Base-by-base conservation (phyloP, 2,797 vertebrate species). In the Spinibarbus caldwelli region DNA sequence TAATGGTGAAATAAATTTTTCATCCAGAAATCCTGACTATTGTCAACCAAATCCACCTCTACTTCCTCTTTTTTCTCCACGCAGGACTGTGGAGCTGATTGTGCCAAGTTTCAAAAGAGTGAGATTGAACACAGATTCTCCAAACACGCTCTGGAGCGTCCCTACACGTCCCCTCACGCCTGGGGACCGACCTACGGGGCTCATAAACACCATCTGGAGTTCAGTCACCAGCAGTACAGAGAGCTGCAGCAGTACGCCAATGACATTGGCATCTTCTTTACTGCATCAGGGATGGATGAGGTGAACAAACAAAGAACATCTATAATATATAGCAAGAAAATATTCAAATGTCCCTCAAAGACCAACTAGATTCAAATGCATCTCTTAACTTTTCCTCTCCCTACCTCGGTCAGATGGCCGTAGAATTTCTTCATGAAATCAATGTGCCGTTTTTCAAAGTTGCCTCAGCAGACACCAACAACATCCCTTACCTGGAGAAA, bases 211-310 rank as follows among this genome's bases (percentile, higher is more conserved):
- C 95, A 97, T 80, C 94, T 99, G 78, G 98, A 99, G 89, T 97
- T 99, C 86, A 99, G 91, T 87, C 97, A 98, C 0, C 95, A 96
- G 64, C 97, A 99, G 81, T 99, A 97, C 83, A 94, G 81, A 86
- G 96, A 98, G 78, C 93, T 99, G 52, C 95, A 98, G 93, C 95
- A 93, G 34, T 98, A 96, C 0, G 97, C 98, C 0, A 52, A 95
- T 54, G 97, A 99, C 72, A 89, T 97, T 0, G 98, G 96, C 57
- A 98, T 99, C 91, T 98, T 95, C 93, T 99, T 99, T 92, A 98
- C 98, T 0, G 98, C 98, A 41, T 99, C 98, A 0, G 98, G 97
- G 75, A 99, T 99, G 98, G 98, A 99, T 26, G 97, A 99, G 96
- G 98, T 99, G 88, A 93, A 71, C 12, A 70, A 38, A 34, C 15